Evolutionary conservation across 2,113 vertebrate genomes (phyloP).

Genomic region (Chaetodon auriga): DNA sequence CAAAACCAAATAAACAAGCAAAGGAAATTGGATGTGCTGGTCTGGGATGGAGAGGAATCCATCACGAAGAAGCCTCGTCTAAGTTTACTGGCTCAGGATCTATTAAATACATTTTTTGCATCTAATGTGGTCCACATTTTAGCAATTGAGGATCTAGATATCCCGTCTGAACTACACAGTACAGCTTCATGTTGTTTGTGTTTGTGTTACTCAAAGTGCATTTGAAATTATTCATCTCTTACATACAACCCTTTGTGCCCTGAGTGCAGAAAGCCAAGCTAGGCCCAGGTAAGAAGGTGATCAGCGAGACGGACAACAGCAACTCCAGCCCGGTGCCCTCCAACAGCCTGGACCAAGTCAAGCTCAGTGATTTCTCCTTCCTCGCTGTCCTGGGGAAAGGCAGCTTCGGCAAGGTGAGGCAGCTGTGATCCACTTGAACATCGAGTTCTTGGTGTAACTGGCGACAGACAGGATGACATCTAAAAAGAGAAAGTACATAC

Average conservation of each 20-base stretch:
- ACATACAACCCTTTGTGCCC: conserved; percentile 38
- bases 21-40: neutral
- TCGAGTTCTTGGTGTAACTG: neutral
- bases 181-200: conserved; percentile 10
- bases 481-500: neutral
- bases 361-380: conserved; percentile 93
- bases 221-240: conserved; percentile 8
- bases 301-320: conserved; percentile 87
- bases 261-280: conserved; percentile 94
- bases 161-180: conserved; percentile 8
- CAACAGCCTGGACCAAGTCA: conserved; percentile 91
- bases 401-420: conserved; percentile 94
- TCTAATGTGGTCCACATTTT: neutral
- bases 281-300: conserved; percentile 92
- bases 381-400: conserved; percentile 97
- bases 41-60: neutral
- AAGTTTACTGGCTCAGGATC: neutral
- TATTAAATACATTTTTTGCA: neutral
- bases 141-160: neutral
- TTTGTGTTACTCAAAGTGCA: neutral
- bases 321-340: conserved; percentile 81
- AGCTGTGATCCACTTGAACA: neutral
- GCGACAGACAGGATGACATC: neutral
- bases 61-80: neutral
- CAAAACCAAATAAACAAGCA: neutral